Percentiles rank a stretch among this genome's conserved stretches.
Evolutionary conservation across 2,797 vertebrate genomes (phyloP).

Genomic region (Alfaro cultratus): DNA sequence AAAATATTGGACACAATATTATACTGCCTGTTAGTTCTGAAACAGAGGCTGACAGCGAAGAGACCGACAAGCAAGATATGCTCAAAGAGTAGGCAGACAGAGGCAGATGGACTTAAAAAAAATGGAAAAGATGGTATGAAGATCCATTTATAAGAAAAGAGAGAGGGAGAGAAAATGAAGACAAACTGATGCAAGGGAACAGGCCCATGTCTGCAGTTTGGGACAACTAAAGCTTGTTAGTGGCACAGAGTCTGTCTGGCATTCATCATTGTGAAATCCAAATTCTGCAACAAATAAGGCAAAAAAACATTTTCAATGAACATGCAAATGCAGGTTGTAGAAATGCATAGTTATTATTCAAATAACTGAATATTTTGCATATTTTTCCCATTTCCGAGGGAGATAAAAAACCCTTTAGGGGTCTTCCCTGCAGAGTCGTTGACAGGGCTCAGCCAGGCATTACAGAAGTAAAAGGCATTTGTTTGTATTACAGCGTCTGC

Average conservation of each 20-base stretch:
- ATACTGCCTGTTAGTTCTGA: too few relatives aligned
- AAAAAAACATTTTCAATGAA: background rate
- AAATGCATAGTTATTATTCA: constrained; percentile 1
- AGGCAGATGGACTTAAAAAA: constrained; percentile 38
- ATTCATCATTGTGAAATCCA: background rate
- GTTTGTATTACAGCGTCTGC: background rate
- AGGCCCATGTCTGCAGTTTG: constrained; percentile 24
- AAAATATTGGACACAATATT: constrained; percentile 24
- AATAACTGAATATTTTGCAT: constrained; percentile 5
- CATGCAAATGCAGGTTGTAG: constrained; percentile 16
- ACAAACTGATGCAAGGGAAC: constrained; percentile 36
- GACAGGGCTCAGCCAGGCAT: background rate
- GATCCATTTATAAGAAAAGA: constrained; percentile 7
- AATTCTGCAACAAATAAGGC: constrained; percentile 11
- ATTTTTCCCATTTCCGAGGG: background rate
- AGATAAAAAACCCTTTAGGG: background rate
- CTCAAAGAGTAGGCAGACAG: constrained; percentile 38
- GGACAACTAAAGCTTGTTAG: constrained; percentile 19
- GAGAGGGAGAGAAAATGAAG: constrained; percentile 29
- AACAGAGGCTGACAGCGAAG: constrained; percentile 14
- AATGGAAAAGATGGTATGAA: constrained; percentile 21
- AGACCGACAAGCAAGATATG: constrained; percentile 26
- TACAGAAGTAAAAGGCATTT: background rate
- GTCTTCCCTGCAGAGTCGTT: background rate
- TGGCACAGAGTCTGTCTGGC: background rate